Percentiles rank a stretch among this genome's conserved stretches.
These are phyloP conservation scores for Varanus salvator DNA, from an alignment of 2,113 vertebrate species.

Conservation along the genomic window DNA sequence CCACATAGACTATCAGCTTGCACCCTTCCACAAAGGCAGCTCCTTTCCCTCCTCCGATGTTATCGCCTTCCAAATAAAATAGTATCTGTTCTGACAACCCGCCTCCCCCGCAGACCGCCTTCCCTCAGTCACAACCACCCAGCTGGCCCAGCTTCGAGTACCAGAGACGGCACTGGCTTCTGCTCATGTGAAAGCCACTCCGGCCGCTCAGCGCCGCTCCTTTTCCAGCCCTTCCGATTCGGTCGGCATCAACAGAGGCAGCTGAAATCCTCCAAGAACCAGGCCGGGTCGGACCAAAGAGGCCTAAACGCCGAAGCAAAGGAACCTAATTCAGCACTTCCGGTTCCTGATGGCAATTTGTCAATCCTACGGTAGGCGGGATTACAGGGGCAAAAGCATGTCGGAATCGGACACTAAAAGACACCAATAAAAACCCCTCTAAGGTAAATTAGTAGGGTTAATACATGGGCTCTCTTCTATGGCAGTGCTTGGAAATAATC, in stretches of 20 bases:
- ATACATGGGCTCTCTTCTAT: background rate
- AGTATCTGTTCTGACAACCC: background rate
- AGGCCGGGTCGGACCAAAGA: background rate
- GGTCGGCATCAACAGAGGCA: background rate
- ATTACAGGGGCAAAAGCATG: background rate
- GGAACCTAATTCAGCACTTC: background rate
- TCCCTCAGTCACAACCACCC: too few species aligned
- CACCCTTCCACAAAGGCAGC: background rate
- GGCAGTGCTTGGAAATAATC: background rate
- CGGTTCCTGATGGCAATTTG: background rate
- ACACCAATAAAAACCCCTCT: too few species aligned
- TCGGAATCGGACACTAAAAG: background rate
- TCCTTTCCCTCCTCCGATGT: background rate
- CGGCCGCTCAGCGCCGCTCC: background rate
- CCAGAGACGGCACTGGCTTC: background rate
- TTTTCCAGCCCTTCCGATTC: too few species aligned
- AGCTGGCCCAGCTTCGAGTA: too few species aligned
- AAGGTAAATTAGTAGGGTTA: background rate
- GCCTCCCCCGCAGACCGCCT: background rate
- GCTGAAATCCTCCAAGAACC: background rate
- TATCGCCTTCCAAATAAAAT: background rate
- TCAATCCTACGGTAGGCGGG: background rate
- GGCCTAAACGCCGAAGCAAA: accelerated
- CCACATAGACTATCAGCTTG: background rate
- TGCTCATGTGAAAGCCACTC: background rate